Percentiles rank a stretch among this genome's conserved stretches.
phyloP scores from a whole-genome alignment of 2,888 invertebrate genomes.

The Scrobipalpa atriplicella region DNA sequence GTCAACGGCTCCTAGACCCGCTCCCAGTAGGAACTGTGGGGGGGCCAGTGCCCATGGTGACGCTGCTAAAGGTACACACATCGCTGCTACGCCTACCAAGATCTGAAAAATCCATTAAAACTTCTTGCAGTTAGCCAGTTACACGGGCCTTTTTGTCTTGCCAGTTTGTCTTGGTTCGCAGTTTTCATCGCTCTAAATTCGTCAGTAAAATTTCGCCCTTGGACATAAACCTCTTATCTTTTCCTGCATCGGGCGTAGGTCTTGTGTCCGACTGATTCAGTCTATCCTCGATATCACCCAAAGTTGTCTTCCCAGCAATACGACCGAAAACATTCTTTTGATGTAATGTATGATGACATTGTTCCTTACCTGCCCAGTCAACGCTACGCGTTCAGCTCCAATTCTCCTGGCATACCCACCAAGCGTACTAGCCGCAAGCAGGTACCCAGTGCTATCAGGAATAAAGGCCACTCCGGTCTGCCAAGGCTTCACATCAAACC shows the following conservation, averaged over 20 bases:
- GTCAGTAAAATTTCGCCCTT: too few relatives aligned
- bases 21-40: constrained; percentile 70
- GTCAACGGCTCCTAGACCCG: constrained; percentile 65
- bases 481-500: constrained; percentile 27
- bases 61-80: constrained; percentile 34
- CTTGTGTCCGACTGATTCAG: too few relatives aligned
- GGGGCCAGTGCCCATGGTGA: constrained; percentile 52
- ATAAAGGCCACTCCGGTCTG: constrained; percentile 67
- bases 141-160: too few relatives aligned
- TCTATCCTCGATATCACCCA: too few relatives aligned
- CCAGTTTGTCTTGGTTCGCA: too few relatives aligned
- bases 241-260: too few relatives aligned
- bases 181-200: too few relatives aligned
- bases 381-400: constrained; percentile 62
- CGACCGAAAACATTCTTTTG: too few relatives aligned
- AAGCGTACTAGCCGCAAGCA: constrained; percentile 57
- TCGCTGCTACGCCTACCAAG: constrained; percentile 48
- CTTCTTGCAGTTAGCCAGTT: too few relatives aligned
- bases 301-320: not conserved
- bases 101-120: constrained; percentile 37
- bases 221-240: too few relatives aligned
- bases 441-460: constrained; percentile 72
- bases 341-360: too few relatives aligned
- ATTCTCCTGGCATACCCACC: constrained; percentile 53
- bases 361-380: constrained; percentile 51